Percentiles rank a stretch among this genome's conserved stretches.
Conservation (phyloP, 2,888 invertebrate genomes). For the Drosophila mettleri region DNA sequence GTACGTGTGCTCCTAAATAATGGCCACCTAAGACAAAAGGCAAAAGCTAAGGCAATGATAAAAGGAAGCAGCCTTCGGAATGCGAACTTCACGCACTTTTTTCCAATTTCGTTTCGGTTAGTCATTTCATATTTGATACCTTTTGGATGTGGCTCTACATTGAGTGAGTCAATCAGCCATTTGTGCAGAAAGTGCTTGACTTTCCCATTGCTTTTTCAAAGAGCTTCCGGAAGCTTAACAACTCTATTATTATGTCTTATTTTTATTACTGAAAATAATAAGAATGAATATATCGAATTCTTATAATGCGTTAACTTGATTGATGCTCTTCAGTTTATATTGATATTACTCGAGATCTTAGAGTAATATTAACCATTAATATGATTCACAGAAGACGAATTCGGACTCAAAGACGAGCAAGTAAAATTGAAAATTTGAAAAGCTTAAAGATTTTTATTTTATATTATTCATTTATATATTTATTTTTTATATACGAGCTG, state of each 20-base stretch:
- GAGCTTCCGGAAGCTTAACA: neutral
- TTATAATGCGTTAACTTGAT: neutral
- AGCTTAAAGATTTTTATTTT: neutral
- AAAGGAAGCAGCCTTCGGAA: constrained; percentile 9
- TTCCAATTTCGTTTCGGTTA: constrained; percentile 47
- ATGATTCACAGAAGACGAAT: neutral
- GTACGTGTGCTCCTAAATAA: constrained; percentile 70
- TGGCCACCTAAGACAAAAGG: constrained; percentile 59
- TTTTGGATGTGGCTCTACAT: too few species aligned
- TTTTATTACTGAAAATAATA: neutral
- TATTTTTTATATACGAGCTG: neutral
- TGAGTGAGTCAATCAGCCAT: constrained; percentile 53
- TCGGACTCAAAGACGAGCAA: neutral
- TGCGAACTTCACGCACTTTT: constrained; percentile 38
- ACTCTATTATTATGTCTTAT: neutral
- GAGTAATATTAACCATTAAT: too few species aligned
- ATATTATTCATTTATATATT: too few species aligned
- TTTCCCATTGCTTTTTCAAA: constrained; percentile 16
- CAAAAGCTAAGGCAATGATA: constrained; percentile 25
- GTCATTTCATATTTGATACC: constrained; percentile 45
- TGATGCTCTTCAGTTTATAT: neutral
- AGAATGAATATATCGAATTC: neutral
- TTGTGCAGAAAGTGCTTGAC: constrained; percentile 25
- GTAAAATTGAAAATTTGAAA: neutral
- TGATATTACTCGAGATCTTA: too few species aligned